Base-by-base conservation (phyloP, 2,888 invertebrate genomes). In the Yponomeuta plumbellus region DNA sequence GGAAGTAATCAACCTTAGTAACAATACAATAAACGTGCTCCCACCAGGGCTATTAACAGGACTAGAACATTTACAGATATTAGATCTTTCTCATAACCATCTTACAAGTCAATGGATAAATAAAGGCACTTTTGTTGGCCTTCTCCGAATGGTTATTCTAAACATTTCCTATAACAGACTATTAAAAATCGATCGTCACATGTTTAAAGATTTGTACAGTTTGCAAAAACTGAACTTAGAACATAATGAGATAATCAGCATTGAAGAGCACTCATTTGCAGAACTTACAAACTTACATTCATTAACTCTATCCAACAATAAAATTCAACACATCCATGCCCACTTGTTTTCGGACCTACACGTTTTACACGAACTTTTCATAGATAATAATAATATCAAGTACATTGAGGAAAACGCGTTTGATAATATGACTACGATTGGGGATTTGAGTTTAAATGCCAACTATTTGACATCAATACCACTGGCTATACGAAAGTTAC, bases 241-340 rank as follows among this genome's bases (percentile, higher is more conserved):
- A 74, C 92, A 94, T 78, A 96, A 96, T 81, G 90, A 92, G 69
- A 95, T 95, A 72, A 92, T 91, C 72, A 88, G 88, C 61, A 93
- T 96, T 71, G 93, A 93, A 23, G 95, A 95, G 72, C 94, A 94
- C 68, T 94, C 96, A n/a, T 96, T 96, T 80, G 87, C 91, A 22
- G 93, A 95, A 72, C 86, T 96, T 72, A 93, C 94, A 80, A 96
- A 96, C 80, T 91, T 96, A 67, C 96, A 96, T 81, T 94, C 95
- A 11, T 84, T 96, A 52, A 94, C 95, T 23, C 86, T 96, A 68
- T 94, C 94, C 8, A 92, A 94, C 78, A 96, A 96, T 82, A 93
- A 92, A 71, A 89, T 96, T 64, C 84, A 91, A 61, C 92, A 92
- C 68, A 92, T 96, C 74, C 94, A 95, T 74, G 88, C 94, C 2